Evolutionary conservation across 1,140 invertebrate genomes (phyloP).

Genomic region (Panagrolaimus sp.): DNA sequence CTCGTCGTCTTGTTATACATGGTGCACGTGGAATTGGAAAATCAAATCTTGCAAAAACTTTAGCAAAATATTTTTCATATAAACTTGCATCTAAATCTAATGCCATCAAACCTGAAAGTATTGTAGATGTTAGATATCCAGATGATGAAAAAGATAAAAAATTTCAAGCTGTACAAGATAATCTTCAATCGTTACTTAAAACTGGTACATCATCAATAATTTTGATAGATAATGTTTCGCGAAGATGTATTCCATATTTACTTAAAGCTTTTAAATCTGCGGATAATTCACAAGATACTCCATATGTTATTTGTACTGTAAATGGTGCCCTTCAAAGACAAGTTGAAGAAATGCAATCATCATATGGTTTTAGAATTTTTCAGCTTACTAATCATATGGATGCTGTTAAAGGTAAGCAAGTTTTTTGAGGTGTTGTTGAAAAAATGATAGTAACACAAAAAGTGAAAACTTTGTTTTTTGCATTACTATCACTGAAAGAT

Average conservation of each 20-base stretch:
- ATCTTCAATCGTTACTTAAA: constrained; percentile 17
- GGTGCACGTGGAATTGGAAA: constrained; percentile 95
- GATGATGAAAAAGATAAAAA: constrained; percentile 26
- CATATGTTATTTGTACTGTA: constrained; percentile 1
- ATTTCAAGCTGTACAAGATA: constrained; percentile 11
- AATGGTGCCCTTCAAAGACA: constrained; percentile 4
- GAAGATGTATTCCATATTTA: constrained; percentile 24
- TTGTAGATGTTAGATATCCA: constrained; percentile 40
- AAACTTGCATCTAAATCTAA: constrained; percentile 17
- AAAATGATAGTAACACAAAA: too few relatives aligned
- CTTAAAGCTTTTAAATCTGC: constrained; percentile 1
- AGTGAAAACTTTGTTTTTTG: too few relatives aligned
- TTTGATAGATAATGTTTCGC: constrained; percentile 37
- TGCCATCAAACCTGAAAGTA: constrained; percentile 4
- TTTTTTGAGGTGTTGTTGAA: too few relatives aligned
- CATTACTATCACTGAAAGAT: too few relatives aligned
- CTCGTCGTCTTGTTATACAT: constrained; percentile 84
- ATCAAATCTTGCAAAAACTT: constrained; percentile 64
- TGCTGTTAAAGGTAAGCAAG: neutral
- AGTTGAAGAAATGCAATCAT: constrained; percentile 11
- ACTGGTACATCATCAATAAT: constrained; percentile 20
- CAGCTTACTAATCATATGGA: constrained; percentile 5
- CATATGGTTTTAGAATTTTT: neutral
- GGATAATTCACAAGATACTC: neutral
- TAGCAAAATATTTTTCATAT: constrained; percentile 36